Evolutionary conservation across 2,888 invertebrate genomes (phyloP).

Genomic region (Rotaria magnacalcarata): DNA sequence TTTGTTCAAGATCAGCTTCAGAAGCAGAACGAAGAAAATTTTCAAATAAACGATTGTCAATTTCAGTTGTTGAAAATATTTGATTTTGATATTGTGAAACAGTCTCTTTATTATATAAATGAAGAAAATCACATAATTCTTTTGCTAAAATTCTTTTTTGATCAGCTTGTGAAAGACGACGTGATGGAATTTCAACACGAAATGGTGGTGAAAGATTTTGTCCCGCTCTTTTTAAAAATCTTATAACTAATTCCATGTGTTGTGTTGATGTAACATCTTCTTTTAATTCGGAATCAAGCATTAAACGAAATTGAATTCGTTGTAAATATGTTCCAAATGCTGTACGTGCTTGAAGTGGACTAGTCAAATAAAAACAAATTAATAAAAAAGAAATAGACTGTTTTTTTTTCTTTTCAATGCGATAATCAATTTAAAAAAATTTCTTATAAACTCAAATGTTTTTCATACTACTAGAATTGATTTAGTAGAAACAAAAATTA

Average conservation of each 20-base stretch:
- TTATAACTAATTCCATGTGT: constrained; percentile 59
- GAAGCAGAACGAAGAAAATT: constrained; percentile 46
- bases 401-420: too few species aligned
- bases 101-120: constrained; percentile 55
- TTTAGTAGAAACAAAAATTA: too few species aligned
- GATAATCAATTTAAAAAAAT: too few species aligned
- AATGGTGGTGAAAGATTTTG: constrained; percentile 58
- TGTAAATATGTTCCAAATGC: constrained; percentile 59
- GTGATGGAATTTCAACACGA: constrained; percentile 56
- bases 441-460: too few species aligned
- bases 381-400: too few species aligned
- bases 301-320: constrained; percentile 56
- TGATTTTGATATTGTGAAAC: background rate
- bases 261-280: constrained; percentile 58
- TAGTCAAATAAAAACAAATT: constrained; percentile 48
- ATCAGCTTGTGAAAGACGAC: constrained; percentile 55
- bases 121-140: constrained; percentile 58
- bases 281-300: constrained; percentile 50
- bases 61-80: background rate
- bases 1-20: constrained; percentile 58
- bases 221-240: constrained; percentile 58
- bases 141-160: constrained; percentile 57
- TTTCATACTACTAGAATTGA: too few species aligned
- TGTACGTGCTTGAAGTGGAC: constrained; percentile 58
- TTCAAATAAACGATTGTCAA: constrained; percentile 43